A percentile compares a stretch with the other conserved stretches of the same genome.
Evolutionary conservation across 2,797 vertebrate genomes (phyloP).

Genomic region (Premnoplex brunnescens): DNA sequence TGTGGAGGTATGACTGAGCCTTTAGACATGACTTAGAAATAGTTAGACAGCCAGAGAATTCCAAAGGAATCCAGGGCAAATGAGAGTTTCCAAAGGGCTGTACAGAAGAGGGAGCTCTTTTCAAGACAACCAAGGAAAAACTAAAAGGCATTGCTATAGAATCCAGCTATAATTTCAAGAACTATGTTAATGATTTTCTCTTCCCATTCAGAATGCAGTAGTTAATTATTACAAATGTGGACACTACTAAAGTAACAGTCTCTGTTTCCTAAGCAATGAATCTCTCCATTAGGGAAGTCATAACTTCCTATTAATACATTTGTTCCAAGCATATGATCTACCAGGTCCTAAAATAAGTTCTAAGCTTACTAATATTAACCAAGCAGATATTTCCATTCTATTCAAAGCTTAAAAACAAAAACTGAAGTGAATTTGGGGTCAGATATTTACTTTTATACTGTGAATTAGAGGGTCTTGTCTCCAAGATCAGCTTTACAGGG

Average conservation of each 20-base stretch:
- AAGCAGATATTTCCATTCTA: not conserved
- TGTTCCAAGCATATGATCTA: conserved; percentile 67
- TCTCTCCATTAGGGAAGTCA: conserved; percentile 32
- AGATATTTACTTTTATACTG: not conserved
- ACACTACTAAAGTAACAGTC: not conserved
- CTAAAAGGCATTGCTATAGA: not conserved
- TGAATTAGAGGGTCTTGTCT: not conserved
- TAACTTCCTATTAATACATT: conserved; percentile 58
- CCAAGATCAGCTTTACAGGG: conserved; percentile 45
- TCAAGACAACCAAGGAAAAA: not conserved
- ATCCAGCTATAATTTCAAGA: not conserved
- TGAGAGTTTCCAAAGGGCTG: not conserved
- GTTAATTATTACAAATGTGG: not conserved
- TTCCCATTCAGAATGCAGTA: not conserved
- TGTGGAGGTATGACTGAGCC: conserved; percentile 39
- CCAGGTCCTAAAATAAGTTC: conserved; percentile 38
- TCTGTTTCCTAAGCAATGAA: conserved; percentile 14
- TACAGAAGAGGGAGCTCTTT: conserved; percentile 55
- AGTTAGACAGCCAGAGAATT: conserved; percentile 39
- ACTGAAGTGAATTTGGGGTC: not conserved
- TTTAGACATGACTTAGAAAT: conserved; percentile 28
- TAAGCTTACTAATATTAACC: conserved; percentile 17
- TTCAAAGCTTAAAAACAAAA: not conserved
- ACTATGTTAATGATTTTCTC: not conserved
- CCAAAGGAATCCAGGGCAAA: conserved; percentile 10